Base-by-base conservation (phyloP, 1,140 invertebrate species). In the Drosophila setifemur region DNA sequence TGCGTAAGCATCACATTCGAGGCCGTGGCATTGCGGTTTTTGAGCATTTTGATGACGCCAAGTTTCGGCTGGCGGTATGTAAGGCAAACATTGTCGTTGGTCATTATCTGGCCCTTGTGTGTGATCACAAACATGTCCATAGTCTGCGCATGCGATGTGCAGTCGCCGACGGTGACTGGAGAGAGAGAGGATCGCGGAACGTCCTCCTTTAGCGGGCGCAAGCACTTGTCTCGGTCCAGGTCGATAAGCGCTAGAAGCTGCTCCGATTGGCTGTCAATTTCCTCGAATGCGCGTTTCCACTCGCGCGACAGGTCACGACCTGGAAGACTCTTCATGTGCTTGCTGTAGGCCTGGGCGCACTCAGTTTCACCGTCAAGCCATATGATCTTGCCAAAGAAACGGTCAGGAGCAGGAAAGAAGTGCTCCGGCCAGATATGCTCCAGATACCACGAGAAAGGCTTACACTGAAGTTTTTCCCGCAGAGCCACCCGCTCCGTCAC, bases 361-460 rank as follows among this genome's bases (percentile, higher is more conserved):
- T 79, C 74, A 2, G 83, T 90, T 23, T 82, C 81, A 14, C 87
- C 71, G 16, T 89, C 91, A 4, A 92, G 33, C 86, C 91, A 92
- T 16, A 90, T 83, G 14, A 96, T 95, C 91, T 93, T 93, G 50
- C 96, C 96, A 86, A 97, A 97, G 88, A 97, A 97, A 42, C 96
- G 92, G 67, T 95, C 93, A 1, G 94, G 91, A 21, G 92, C 95
- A 0, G 97, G 98, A 71, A 98, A 95, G 89, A 98, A 98, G 85
- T 98, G 95, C 83, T 97, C 93, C 0, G 96, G 94, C 96, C 95
- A 95, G 52, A 99, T 94, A 87, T 97, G 98, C 14, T 97, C 94
- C 49, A 99, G 92, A 91, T 98, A 99, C 98, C 98, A 99, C 42
- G 95, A 93, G 83, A 99, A 99, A 45, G 92, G 92, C 87, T 97